These are phyloP conservation scores for Lethenteron reissneri DNA, from an alignment of 2,113 vertebrate species.

Conservation along the genomic window DNA sequence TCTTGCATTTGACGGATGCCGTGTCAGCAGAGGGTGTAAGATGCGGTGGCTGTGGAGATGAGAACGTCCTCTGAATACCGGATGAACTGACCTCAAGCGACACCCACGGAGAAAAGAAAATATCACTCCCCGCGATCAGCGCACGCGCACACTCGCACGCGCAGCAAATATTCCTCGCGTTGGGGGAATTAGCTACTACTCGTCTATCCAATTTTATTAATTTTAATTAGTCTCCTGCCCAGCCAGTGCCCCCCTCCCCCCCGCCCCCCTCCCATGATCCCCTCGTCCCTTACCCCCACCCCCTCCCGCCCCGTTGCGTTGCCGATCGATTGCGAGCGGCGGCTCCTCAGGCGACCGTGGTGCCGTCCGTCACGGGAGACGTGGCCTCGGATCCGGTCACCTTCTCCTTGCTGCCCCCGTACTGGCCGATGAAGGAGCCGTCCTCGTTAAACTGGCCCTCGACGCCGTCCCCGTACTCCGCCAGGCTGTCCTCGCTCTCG, in stretches of 20 bases:
- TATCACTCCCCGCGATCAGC: too few species aligned
- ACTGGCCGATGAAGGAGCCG: slow-evolving; percentile 90
- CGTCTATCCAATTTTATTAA: background rate
- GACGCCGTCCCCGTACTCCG: slow-evolving; percentile 83
- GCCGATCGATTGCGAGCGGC: too few species aligned
- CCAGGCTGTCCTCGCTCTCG: slow-evolving; percentile 88
- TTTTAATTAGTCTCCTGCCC: background rate
- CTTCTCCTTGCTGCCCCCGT: slow-evolving; percentile 43
- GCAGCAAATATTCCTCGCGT: background rate
- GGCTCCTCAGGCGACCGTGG: slow-evolving; percentile 11
- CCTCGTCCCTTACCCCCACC: slow-evolving; percentile 16
- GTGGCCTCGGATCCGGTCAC: slow-evolving; percentile 40
- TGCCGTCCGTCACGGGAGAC: slow-evolving; percentile 30
- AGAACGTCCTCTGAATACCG: too few species aligned
- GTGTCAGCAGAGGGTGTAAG: too few species aligned
- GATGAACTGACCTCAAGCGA: too few species aligned
- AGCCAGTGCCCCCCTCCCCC: background rate
- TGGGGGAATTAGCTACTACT: background rate
- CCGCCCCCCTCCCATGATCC: slow-evolving; percentile 15
- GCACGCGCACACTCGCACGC: too few species aligned
- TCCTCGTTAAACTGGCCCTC: slow-evolving; percentile 95
- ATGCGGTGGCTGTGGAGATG: too few species aligned
- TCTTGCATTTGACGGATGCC: too few species aligned
- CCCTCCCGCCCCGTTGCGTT: too few species aligned
- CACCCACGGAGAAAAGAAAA: too few species aligned